These are phyloP conservation scores for Theodoxus fluviatilis DNA, from an alignment of 2,888 invertebrate species.

Conservation along the genomic window DNA sequence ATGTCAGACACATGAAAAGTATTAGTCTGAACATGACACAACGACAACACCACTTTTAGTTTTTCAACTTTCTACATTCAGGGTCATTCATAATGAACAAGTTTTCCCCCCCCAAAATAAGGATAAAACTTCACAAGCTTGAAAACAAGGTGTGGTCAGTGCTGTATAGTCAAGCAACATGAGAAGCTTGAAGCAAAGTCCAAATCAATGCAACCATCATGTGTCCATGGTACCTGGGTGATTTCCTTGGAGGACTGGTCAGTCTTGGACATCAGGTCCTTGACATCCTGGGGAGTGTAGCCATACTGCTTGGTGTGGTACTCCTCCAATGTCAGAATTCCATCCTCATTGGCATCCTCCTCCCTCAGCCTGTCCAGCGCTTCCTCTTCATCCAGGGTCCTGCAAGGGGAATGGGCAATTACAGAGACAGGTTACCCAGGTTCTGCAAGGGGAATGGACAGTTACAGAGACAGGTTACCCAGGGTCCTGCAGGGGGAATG, in stretches of 20 bases:
- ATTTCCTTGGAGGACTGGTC: background rate
- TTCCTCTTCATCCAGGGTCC: constrained; percentile 73
- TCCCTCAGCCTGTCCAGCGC: constrained; percentile 84
- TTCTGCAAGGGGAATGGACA: too few relatives aligned
- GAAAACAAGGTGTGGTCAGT: background rate
- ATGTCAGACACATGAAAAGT: too few relatives aligned
- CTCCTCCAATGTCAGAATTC: constrained; percentile 86
- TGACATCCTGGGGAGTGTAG: constrained; percentile 69
- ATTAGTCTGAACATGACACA: too few relatives aligned
- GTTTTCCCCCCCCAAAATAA: too few relatives aligned
- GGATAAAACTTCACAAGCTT: too few relatives aligned
- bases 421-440: too few relatives aligned
- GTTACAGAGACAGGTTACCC: too few relatives aligned
- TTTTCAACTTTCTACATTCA: too few relatives aligned
- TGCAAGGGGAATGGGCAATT: too few relatives aligned
- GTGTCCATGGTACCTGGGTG: background rate
- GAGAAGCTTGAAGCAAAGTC: background rate
- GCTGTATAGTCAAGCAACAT: background rate
- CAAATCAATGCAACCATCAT: background rate
- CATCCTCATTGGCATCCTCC: constrained; percentile 82
- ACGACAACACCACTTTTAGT: too few relatives aligned
- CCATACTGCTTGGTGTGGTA: constrained; percentile 89
- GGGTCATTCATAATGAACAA: too few relatives aligned
- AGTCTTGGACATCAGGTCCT: constrained; percentile 14
- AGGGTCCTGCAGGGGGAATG: too few relatives aligned